These are phyloP conservation scores for Aphidius colemani DNA, from an alignment of 2,888 invertebrate species.

Conservation along the genomic window DNA sequence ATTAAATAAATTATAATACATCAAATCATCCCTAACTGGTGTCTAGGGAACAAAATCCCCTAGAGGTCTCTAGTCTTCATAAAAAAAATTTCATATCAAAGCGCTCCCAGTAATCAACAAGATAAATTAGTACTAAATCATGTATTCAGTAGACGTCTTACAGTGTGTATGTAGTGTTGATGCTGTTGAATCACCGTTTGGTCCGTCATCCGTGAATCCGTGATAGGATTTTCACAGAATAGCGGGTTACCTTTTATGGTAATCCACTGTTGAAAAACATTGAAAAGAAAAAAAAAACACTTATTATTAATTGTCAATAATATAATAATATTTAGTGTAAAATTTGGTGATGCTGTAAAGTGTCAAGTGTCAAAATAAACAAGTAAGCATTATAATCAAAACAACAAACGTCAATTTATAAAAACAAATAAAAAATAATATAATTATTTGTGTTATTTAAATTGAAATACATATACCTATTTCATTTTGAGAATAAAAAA, in stretches of 20 bases:
- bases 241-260: conserved; percentile 58
- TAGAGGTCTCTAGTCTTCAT: no score
- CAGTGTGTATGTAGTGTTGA: no score
- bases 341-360: conserved; percentile 43
- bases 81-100: no score
- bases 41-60: no score
- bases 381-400: conserved; percentile 35
- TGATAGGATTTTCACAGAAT: conserved; percentile 27
- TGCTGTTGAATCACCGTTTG: no score
- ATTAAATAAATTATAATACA: no score
- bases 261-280: conserved; percentile 41
- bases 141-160: no score
- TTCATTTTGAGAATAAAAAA: background rate
- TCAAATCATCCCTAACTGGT: no score
- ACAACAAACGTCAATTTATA: conserved; percentile 1
- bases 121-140: no score
- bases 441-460: background rate
- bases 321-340: background rate
- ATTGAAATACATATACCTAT: background rate
- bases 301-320: background rate
- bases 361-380: conserved; percentile 26
- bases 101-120: no score
- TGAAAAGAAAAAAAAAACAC: conserved; percentile 29
- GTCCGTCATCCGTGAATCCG: no score
- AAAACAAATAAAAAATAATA: conserved; percentile 45